phyloP scores from a whole-genome alignment of 1,140 invertebrate species.

The Zaprionus vittiger region DNA sequence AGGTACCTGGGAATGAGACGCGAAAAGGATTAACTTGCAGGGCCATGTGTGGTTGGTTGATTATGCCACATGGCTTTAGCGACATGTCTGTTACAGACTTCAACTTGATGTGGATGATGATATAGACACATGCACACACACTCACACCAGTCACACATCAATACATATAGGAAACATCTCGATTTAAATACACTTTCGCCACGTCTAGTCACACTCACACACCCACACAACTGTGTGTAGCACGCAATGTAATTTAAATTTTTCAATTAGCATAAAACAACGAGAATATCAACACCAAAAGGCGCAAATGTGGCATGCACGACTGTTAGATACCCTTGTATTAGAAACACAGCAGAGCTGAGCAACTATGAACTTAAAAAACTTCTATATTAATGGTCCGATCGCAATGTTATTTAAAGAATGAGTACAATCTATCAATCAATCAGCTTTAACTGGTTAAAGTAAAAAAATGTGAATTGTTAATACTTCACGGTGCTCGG shows the following conservation, averaged over 20 bases:
- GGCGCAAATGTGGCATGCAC: neutral
- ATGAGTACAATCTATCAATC: no score
- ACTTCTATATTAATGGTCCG: no score
- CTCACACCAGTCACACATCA: neutral
- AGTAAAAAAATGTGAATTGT: no score
- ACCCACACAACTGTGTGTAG: neutral
- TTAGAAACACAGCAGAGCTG: no score
- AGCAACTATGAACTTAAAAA: no score
- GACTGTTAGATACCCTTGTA: no score
- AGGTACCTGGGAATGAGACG: neutral
- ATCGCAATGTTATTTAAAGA: no score
- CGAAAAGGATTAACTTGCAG: neutral
- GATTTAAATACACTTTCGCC: constrained; percentile 7
- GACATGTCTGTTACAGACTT: neutral
- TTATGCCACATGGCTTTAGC: neutral
- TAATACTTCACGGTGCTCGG: no score
- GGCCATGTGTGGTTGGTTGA: no score
- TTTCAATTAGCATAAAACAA: constrained; percentile 47
- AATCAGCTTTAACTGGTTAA: no score
- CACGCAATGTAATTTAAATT: constrained; percentile 28
- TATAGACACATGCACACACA: neutral
- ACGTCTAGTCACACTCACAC: neutral
- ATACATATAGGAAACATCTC: neutral
- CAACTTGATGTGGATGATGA: neutral
- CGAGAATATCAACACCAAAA: constrained; percentile 23